A percentile compares a stretch with the other conserved stretches of the same genome.
These are phyloP conservation scores for Heliconius hermathena DNA, from an alignment of 1,140 invertebrate genomes.

Conservation along the genomic window DNA sequence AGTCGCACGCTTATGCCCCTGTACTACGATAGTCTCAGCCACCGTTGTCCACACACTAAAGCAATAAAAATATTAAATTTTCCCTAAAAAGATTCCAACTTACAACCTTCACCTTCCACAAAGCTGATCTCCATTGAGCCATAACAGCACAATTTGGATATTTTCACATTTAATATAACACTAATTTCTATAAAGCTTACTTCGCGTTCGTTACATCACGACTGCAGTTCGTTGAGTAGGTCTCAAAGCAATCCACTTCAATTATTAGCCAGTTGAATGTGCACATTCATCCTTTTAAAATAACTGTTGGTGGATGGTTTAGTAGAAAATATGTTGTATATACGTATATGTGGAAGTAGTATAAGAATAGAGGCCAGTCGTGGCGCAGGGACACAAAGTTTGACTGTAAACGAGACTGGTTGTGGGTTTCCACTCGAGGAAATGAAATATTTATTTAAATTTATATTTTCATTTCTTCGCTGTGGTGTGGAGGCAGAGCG, in stretches of 20 bases:
- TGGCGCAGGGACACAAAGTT: too few relatives aligned
- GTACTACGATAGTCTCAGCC: too few relatives aligned
- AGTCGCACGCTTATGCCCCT: too few relatives aligned
- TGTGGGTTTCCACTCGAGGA: too few relatives aligned
- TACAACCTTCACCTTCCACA: too few relatives aligned
- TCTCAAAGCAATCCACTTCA: constrained; percentile 3
- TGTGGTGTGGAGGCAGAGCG: too few relatives aligned
- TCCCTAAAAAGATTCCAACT: too few relatives aligned
- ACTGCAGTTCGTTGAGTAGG: not conserved
- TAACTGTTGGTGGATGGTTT: not conserved
- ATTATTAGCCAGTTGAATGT: not conserved
- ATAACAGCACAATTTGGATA: not conserved
- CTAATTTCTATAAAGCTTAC: not conserved
- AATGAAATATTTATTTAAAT: too few relatives aligned
- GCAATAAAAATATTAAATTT: too few relatives aligned
- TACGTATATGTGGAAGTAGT: not conserved
- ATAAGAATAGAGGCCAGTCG: not conserved
- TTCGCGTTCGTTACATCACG: not conserved
- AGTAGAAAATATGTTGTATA: not conserved
- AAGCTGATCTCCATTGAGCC: not conserved
- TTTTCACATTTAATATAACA: not conserved
- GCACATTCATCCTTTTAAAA: not conserved
- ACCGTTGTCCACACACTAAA: too few relatives aligned
- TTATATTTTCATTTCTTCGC: too few relatives aligned
- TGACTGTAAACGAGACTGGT: too few relatives aligned